Evolutionary conservation across 2,797 vertebrate species (phyloP), one percentile per base, ranked within the genome.

Genomic region (Antrozous pallidus): DNA sequence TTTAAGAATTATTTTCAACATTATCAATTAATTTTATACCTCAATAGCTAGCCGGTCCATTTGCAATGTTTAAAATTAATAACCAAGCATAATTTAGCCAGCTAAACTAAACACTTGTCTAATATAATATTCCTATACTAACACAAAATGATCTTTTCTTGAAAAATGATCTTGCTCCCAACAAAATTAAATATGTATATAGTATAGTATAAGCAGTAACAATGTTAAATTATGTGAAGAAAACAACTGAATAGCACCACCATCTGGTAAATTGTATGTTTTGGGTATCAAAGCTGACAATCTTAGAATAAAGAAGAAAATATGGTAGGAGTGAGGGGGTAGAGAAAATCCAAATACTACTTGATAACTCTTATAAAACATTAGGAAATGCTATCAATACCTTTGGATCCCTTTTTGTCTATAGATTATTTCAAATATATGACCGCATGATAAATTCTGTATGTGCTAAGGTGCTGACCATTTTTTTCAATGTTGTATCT

Each of bases 211-310:
- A 81, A 91, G 65, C 54, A 93, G 17, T 47, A 86, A 86, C 74
- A 94, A 78, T 24, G 65, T 88, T 73, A 91, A 79, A 31, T 54
- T 65, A 79, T 31, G 51, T 94, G 90, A 91, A 90, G 67, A 69
- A 75, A 82, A 81, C 33, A 14, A 81, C 38, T 36, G 87, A 91
- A 79, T 85, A 97, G 96, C 96, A 96, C 96, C 96, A 96, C 96
- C 95, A 78, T 88, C 33, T 71, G 82, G 22, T 90, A 88, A 90
- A 70, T 3, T 90, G 31, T 95, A 83, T 69, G 40, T 88, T 71
- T 56, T 73, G 45, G 74, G 73, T 56, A 79, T 94, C 65, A 89
- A 67, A 63, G 47, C 63, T 47, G 56, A 91, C 13, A 67, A 51
- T 63, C 69, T 67, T 40, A 82, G 63, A 83, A 73, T 26, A 87